Evolutionary conservation across 1,140 invertebrate genomes (phyloP).

Genomic region (Himalopsyche phryganea): DNA sequence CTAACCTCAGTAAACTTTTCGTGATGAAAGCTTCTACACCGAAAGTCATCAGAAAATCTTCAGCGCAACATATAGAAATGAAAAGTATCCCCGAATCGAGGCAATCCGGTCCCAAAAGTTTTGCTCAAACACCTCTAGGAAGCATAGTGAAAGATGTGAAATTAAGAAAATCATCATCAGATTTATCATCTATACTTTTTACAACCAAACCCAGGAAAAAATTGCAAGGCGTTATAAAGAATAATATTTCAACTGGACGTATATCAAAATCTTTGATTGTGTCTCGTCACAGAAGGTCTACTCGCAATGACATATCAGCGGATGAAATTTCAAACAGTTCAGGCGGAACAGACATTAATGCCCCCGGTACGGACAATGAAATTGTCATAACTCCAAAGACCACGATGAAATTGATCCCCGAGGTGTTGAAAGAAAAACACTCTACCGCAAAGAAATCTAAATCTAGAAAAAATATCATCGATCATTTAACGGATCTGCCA

Average conservation of each 20-base stretch:
- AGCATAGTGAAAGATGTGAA: constrained; percentile 3
- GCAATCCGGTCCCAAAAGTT: background rate
- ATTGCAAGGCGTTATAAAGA: background rate
- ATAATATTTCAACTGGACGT: background rate
- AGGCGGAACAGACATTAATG: constrained; percentile 28
- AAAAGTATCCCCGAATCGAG: background rate
- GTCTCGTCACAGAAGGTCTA: background rate
- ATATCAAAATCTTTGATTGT: constrained; percentile 1
- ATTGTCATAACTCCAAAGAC: constrained; percentile 44
- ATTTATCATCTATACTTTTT: constrained; percentile 4
- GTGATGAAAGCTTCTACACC: constrained; percentile 28
- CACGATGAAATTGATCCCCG: constrained; percentile 40
- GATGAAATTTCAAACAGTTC: constrained; percentile 24
- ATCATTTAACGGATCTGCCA: constrained; percentile 42
- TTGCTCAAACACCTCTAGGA: constrained; percentile 9
- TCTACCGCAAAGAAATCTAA: constrained; percentile 48
- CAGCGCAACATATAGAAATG: constrained; percentile 12
- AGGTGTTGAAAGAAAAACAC: constrained; percentile 49
- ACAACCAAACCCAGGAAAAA: constrained; percentile 13
- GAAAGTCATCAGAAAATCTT: constrained; percentile 14
- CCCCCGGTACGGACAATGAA: constrained; percentile 30
- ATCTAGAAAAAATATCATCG: constrained; percentile 47
- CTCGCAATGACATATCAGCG: constrained; percentile 1
- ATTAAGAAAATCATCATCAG: constrained; percentile 8
- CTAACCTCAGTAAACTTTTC: constrained; percentile 27